Conservation (phyloP, 2,113 vertebrate species). For the Datnioides undecimradiatus region DNA sequence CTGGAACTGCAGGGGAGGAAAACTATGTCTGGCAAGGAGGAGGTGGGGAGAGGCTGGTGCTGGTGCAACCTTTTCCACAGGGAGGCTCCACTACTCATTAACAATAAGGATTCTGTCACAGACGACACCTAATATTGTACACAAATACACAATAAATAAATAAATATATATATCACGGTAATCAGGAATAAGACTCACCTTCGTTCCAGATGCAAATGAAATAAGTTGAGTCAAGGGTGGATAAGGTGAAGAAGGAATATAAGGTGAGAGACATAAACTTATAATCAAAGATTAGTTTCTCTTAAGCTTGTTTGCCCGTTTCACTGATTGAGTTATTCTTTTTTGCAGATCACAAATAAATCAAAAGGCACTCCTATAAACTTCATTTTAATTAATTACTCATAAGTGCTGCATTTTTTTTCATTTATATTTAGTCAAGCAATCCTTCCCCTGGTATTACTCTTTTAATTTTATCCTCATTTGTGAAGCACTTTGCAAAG, state of each 20-base stretch:
- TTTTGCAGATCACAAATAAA: not conserved
- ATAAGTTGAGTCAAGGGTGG: too few relatives aligned
- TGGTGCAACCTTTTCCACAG: not conserved
- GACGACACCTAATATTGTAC: not conserved
- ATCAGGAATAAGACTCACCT: too few relatives aligned
- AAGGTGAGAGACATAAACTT: not conserved
- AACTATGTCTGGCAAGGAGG: not conserved
- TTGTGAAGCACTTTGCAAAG: not conserved
- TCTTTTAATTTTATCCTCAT: not conserved
- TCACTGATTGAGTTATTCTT: not conserved
- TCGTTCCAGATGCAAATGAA: not conserved
- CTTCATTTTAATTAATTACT: not conserved
- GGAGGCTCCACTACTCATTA: slow-evolving; percentile 4
- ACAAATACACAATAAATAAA: too few relatives aligned
- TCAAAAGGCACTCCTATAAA: not conserved
- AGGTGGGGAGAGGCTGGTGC: not conserved
- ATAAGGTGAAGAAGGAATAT: not conserved
- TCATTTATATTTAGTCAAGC: too few relatives aligned
- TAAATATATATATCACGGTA: too few relatives aligned
- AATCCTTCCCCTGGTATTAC: not conserved
- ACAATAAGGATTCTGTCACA: not conserved
- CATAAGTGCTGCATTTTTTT: not conserved
- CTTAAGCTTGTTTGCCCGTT: not conserved
- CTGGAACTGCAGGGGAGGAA: not conserved
- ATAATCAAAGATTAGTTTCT: not conserved